phyloP scores from a whole-genome alignment of 2,797 vertebrate genomes.

The Gobio occitaniae region DNA sequence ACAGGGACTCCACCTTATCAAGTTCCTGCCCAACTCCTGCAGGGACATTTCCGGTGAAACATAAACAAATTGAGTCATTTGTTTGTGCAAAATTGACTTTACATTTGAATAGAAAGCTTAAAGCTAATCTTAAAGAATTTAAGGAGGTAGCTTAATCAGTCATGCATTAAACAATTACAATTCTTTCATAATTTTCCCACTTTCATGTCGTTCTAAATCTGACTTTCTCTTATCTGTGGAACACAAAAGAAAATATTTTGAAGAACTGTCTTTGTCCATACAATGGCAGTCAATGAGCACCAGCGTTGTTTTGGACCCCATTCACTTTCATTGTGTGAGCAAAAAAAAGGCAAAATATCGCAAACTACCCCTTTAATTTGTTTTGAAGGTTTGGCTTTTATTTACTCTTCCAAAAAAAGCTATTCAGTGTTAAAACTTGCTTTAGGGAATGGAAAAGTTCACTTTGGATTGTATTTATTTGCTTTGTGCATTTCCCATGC shows the following conservation, averaged over 20 bases:
- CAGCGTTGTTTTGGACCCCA: neutral
- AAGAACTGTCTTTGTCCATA: neutral
- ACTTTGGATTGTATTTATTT: constrained; percentile 39
- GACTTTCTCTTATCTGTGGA: neutral
- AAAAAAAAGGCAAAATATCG: neutral
- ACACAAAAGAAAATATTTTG: neutral
- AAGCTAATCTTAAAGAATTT: constrained; percentile 26
- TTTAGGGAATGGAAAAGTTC: constrained; percentile 10
- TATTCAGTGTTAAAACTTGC: constrained; percentile 28
- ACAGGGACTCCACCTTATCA: constrained; percentile 55
- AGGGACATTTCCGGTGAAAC: constrained; percentile 55
- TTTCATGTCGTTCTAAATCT: neutral
- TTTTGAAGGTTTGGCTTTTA: constrained; percentile 14
- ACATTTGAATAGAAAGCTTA: constrained; percentile 25
- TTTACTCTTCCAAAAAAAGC: neutral
- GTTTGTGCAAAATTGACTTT: constrained; percentile 40
- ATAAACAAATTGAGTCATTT: constrained; percentile 68
- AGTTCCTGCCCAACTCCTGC: constrained; percentile 55
- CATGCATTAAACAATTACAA: neutral
- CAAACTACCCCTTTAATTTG: constrained; percentile 2
- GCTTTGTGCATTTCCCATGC: constrained; percentile 41
- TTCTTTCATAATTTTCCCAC: neutral
- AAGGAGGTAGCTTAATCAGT: neutral
- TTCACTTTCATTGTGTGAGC: neutral
- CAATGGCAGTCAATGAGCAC: neutral